phyloP scores from a whole-genome alignment of 2,113 vertebrate genomes.

The Toxostoma redivivum region DNA sequence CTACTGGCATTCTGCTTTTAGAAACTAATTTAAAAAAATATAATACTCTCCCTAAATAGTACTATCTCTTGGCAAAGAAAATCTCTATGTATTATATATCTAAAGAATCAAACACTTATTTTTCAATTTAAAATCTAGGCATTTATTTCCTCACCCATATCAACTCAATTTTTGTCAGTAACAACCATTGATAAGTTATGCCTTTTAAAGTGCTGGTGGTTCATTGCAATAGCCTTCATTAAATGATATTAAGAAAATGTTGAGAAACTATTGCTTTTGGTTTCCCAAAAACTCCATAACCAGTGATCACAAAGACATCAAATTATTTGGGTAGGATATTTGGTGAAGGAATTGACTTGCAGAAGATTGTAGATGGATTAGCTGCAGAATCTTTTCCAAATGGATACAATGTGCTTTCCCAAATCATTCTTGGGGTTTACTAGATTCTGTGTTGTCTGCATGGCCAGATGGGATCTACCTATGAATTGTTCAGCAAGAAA shows the following conservation, averaged over 20 bases:
- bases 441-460: not conserved
- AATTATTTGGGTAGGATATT: not conserved
- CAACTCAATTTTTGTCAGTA: not conserved
- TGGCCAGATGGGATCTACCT: not conserved
- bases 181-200: not conserved
- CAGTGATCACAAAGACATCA: not conserved
- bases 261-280: not conserved
- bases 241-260: not conserved
- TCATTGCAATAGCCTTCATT: not conserved
- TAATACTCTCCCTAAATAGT: not conserved
- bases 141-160: not conserved
- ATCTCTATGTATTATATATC: not conserved
- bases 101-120: not conserved
- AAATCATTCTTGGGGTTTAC: not conserved
- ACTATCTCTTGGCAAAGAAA: not conserved
- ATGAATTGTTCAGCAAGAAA: not conserved
- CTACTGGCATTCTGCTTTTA: not conserved
- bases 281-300: not conserved
- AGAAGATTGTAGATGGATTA: not conserved
- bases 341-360: not conserved
- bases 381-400: not conserved
- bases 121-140: not conserved
- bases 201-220: not conserved
- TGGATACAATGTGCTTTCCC: accelerated
- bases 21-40: not conserved